Conservation (phyloP, 2,113 vertebrate genomes). For the Datnioides undecimradiatus region DNA sequence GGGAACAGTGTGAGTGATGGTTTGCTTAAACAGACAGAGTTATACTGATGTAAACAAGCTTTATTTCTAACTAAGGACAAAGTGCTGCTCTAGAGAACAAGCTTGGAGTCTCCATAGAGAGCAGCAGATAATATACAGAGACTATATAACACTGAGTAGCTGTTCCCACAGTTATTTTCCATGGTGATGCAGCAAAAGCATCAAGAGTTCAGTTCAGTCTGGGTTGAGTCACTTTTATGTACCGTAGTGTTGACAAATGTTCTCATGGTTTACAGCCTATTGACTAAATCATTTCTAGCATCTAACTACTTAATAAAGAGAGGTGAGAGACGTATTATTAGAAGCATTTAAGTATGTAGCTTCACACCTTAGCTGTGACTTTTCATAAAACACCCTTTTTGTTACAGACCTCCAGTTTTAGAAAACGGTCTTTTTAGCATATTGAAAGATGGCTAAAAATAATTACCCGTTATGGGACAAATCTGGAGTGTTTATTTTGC, state of each 20-base stretch:
- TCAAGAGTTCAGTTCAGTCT: constrained; percentile 6
- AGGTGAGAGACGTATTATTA: constrained; percentile 33
- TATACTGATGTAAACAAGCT: constrained; percentile 37
- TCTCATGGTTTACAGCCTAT: constrained; percentile 8
- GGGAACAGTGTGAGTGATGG: constrained; percentile 20
- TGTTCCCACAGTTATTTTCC: constrained; percentile 10
- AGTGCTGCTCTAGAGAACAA: constrained; percentile 8
- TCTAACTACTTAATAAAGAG: constrained; percentile 2
- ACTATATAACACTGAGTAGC: neutral
- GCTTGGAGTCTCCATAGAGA: neutral
- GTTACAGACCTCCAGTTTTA: neutral
- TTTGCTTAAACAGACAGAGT: constrained; percentile 29
- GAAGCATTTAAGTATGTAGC: constrained; percentile 19
- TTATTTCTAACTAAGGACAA: constrained; percentile 11
- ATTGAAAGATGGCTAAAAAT: constrained; percentile 4
- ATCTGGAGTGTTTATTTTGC: constrained; percentile 2
- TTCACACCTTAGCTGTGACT: constrained; percentile 27
- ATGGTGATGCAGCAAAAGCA: constrained; percentile 7
- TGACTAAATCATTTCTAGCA: neutral
- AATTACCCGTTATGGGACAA: constrained; percentile 11
- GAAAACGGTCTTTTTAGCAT: neutral
- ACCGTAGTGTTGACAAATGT: neutral
- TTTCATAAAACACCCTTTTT: constrained; percentile 3
- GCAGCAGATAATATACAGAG: neutral
- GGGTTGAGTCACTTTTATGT: constrained; percentile 4